phyloP scores from a whole-genome alignment of 2,888 invertebrate species.

The Tenthredo distinguenda region DNA sequence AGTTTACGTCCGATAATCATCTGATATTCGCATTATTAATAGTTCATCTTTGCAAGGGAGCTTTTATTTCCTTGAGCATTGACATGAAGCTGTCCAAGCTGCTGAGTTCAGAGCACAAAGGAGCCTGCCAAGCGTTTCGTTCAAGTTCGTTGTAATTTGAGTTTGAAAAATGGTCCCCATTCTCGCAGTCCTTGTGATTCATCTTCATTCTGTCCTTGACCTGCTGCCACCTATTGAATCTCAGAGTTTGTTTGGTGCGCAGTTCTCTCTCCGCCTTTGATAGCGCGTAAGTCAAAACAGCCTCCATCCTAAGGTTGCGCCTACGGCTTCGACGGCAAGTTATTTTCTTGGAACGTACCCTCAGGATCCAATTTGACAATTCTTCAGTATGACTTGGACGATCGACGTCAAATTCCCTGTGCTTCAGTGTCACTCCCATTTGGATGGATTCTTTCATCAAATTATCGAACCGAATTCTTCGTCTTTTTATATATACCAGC shows the following conservation, averaged over 20 bases:
- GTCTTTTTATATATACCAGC: not conserved
- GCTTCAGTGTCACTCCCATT: slow-evolving; percentile 63
- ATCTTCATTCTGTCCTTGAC: slow-evolving; percentile 66
- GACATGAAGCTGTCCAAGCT: slow-evolving; percentile 85
- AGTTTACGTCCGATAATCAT: not conserved
- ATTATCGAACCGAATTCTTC: not conserved
- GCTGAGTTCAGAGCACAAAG: slow-evolving; percentile 80
- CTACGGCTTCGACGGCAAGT: slow-evolving; percentile 81
- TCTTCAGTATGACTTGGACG: slow-evolving; percentile 66
- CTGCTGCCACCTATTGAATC: slow-evolving; percentile 82
- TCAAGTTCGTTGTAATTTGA: slow-evolving; percentile 47
- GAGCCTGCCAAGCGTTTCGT: slow-evolving; percentile 63
- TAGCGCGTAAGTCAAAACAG: slow-evolving; percentile 83
- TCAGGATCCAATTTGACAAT: slow-evolving; percentile 81
- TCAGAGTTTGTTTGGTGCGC: slow-evolving; percentile 82
- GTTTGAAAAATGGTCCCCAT: slow-evolving; percentile 48
- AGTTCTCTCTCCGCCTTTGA: slow-evolving; percentile 82
- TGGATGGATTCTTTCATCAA: slow-evolving; percentile 25
- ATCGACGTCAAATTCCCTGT: slow-evolving; percentile 64
- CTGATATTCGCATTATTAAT: not conserved
- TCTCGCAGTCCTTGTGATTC: slow-evolving; percentile 49
- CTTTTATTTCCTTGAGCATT: slow-evolving; percentile 82
- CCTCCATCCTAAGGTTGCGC: slow-evolving; percentile 83
- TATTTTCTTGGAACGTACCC: slow-evolving; percentile 83
- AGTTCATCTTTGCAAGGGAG: slow-evolving; percentile 76